Base-by-base conservation (phyloP, 2,888 invertebrate genomes). In the Dasysyrphus tricinctus region DNA sequence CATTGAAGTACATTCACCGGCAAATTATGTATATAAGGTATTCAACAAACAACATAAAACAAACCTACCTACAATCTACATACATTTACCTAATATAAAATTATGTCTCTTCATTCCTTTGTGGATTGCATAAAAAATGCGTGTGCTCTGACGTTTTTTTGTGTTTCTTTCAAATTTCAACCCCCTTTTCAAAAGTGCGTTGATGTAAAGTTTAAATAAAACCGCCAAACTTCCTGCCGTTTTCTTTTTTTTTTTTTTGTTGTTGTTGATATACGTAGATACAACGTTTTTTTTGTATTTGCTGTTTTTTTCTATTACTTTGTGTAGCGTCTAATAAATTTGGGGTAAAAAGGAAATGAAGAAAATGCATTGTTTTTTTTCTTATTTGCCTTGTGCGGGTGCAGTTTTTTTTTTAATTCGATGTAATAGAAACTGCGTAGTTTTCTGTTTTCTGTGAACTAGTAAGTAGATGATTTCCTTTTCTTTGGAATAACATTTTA, bases 191-290 rank as follows among this genome's bases (percentile, higher is more conserved):
- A 34, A 19, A 5, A 24, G 37, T 57, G 84, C 59, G 72, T 83
- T 63, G 78, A 61, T 86, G 77, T 63, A n/a, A 63, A 86, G 73
- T 76, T 77, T 76, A 61, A 80, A 80, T 76, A 80, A 80, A 76
- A 80, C 76, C 79, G 79, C 73, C 67, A 44, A 74, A 81, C 76
- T 72, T 85, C 72, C 69, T 72, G 70, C 69, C 51, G 39, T 69
- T 37, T 54, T 63, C 70, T 73, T 49, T 65, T 54, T 63, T 51
- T 34, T 49, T n/a, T n/a, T n/a, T n/a, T n/a, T n/a, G n/a, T n/a
- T n/a, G n/a, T n/a, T n/a, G n/a, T n/a, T 57, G 44, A 56, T 51
- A 24, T 24, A 19, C 5, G 34, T n/a, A 44, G 5, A 0, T 42
- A 14, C 42, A 54, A 47, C 24, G 8, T 3, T 12, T 39, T 39